A percentile compares a stretch with the other conserved stretches of the same genome.
These are phyloP conservation scores for Catamblyrhynchus diadema DNA, from an alignment of 2,797 vertebrate genomes.

Conservation along the genomic window DNA sequence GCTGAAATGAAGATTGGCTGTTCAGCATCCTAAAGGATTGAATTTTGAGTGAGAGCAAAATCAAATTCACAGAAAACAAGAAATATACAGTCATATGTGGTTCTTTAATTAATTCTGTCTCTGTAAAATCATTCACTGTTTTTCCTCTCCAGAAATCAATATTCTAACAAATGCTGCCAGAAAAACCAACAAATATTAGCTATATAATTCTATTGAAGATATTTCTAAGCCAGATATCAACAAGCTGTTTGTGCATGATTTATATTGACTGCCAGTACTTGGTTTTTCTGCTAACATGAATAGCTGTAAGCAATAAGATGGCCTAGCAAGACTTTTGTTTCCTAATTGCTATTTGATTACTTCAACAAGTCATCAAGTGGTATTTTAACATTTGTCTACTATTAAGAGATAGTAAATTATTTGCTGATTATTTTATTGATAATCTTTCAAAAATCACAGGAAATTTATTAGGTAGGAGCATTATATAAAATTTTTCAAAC, in stretches of 20 bases:
- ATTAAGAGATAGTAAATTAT: constrained; percentile 36
- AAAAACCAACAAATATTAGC: background rate
- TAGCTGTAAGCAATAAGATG: background rate
- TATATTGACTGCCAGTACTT: background rate
- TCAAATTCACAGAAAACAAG: background rate
- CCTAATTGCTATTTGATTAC: background rate
- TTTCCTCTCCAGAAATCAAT: background rate
- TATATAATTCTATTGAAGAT: background rate
- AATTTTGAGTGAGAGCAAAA: background rate
- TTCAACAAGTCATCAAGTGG: background rate
- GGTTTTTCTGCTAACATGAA: background rate
- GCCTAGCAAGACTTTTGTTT: background rate
- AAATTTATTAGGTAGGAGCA: constrained; percentile 21
- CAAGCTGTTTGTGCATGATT: background rate
- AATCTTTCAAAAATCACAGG: constrained; percentile 17
- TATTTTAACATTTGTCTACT: constrained; percentile 21
- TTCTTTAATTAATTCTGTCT: background rate
- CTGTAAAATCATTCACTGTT: background rate
- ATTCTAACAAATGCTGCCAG: background rate
- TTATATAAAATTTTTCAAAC: constrained; percentile 3
- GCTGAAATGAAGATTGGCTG: background rate
- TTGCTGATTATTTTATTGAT: constrained; percentile 43
- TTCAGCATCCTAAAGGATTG: background rate
- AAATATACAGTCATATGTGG: background rate
- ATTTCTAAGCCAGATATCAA: background rate